These are phyloP conservation scores for Oryzias woworae DNA, from an alignment of 2,113 vertebrate species.

Conservation along the genomic window DNA sequence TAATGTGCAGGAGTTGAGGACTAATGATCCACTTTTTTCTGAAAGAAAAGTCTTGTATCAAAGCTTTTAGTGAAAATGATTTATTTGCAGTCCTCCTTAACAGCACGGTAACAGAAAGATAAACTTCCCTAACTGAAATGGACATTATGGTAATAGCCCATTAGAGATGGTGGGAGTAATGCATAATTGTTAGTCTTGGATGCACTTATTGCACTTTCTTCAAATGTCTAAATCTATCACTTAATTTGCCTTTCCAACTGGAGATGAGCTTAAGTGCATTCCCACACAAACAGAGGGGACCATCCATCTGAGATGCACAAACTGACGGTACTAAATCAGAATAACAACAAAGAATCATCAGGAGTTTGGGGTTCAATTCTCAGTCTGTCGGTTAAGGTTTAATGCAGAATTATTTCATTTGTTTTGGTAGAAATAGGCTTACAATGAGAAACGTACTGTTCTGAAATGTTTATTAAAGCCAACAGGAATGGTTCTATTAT, in stretches of 20 bases:
- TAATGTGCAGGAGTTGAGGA: conserved; percentile 9
- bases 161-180: conserved; percentile 38
- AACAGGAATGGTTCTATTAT: too few relatives aligned
- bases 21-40: conserved; percentile 12
- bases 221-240: conserved; percentile 35
- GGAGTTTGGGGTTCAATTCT: too few relatives aligned
- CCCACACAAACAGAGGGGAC: conserved; percentile 2
- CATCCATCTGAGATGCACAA: too few relatives aligned
- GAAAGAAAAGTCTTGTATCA: conserved; percentile 4
- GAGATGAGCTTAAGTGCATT: neutral
- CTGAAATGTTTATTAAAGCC: too few relatives aligned
- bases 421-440: too few relatives aligned
- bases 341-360: too few relatives aligned
- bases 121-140: conserved; percentile 25
- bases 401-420: too few relatives aligned
- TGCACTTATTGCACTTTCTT: conserved; percentile 39
- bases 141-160: conserved; percentile 41
- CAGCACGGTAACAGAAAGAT: conserved; percentile 4
- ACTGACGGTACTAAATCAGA: too few relatives aligned
- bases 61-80: conserved; percentile 27
- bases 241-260: conserved; percentile 23
- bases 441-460: too few relatives aligned
- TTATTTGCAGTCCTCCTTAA: conserved; percentile 14
- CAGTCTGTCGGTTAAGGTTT: too few relatives aligned
- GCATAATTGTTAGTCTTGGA: conserved; percentile 27